Percentiles rank a stretch among this genome's conserved stretches.
phyloP scores from a whole-genome alignment of 2,113 vertebrate species.

The Sisor rabdophorus region DNA sequence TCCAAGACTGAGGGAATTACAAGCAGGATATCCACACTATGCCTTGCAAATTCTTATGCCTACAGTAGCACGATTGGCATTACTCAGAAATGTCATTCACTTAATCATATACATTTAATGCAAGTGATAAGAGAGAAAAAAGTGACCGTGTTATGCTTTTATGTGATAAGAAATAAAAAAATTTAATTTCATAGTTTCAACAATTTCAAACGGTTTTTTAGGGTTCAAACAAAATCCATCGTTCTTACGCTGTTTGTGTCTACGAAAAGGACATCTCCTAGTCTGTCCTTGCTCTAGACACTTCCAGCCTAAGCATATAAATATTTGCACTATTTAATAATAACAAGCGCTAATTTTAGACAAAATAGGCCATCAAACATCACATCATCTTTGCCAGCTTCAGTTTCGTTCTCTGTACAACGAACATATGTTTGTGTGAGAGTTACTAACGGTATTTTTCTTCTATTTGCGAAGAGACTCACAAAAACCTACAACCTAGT shows the following conservation, averaged over 20 bases:
- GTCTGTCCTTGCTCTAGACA: neutral
- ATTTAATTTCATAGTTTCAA: too few species aligned
- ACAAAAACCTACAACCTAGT: too few species aligned
- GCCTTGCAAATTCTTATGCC: neutral
- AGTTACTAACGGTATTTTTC: too few species aligned
- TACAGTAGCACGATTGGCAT: neutral
- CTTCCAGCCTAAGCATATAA: slow-evolving; percentile 18
- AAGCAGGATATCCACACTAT: slow-evolving; percentile 34
- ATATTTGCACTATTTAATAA: slow-evolving; percentile 12
- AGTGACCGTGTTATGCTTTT: neutral
- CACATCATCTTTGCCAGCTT: slow-evolving; percentile 1
- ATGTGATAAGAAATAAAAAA: neutral
- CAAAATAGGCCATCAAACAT: slow-evolving; percentile 5
- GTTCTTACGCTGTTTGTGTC: neutral
- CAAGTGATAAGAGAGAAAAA: neutral
- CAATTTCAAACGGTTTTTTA: too few species aligned
- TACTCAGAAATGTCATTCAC: neutral
- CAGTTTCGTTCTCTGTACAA: neutral
- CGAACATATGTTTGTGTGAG: too few species aligned
- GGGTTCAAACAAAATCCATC: too few species aligned
- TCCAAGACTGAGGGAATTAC: neutral
- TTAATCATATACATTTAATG: neutral
- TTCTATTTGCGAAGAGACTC: too few species aligned
- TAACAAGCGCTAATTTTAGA: slow-evolving; percentile 15
- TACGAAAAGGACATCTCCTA: neutral